Base-by-base conservation (phyloP, 1,140 invertebrate genomes). In the Nasonia giraulti region DNA sequence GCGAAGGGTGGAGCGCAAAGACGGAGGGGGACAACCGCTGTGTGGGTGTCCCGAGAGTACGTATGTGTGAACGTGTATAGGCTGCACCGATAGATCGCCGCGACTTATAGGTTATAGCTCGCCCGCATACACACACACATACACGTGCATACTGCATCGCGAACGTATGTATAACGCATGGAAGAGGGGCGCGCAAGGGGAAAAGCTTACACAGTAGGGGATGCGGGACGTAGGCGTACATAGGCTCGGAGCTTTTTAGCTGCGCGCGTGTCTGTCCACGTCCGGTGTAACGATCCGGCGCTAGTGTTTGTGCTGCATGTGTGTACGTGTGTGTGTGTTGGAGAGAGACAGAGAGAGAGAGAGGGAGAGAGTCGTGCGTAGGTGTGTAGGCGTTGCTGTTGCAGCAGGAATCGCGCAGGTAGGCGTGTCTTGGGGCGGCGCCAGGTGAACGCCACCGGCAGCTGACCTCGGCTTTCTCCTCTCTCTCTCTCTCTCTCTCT, bases 341-440 rank as follows among this genome's bases (percentile, higher is more conserved):
- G 10, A 44, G 7, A 40, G 55, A n/a, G 55, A 62, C 73, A 82
- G 74, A 87, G 78, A 80, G 78, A 44, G 40, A 10, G 40, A 44
- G 75, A 82, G 74, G 86, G 78, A 80, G 78, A 14, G 68, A 71
- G 68, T 33, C 78, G 86, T 88, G 89, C 87, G 88, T 89, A 87
- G 88, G 88, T 91, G 88, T 90, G 91, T 92, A 92, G 91, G 91
- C 91, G 92, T 92, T 89, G 69, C 91, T 89, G 86, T 68, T 82
- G 86, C 78, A 85, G 88, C 37, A 82, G 76, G 86, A 89, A 90
- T 91, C 89, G 91, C 91, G 91, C 91, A 92, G 92, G 91, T 93
- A 90, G 92, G 92, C 92, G 92, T 92, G 91, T 89, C 92, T 90
- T 91, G 87, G 92, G 92, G 92, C 91, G 92, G 92, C 86, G 90